These are phyloP conservation scores for Nibea coibor DNA, from an alignment of 2,113 vertebrate genomes.

Conservation along the genomic window DNA sequence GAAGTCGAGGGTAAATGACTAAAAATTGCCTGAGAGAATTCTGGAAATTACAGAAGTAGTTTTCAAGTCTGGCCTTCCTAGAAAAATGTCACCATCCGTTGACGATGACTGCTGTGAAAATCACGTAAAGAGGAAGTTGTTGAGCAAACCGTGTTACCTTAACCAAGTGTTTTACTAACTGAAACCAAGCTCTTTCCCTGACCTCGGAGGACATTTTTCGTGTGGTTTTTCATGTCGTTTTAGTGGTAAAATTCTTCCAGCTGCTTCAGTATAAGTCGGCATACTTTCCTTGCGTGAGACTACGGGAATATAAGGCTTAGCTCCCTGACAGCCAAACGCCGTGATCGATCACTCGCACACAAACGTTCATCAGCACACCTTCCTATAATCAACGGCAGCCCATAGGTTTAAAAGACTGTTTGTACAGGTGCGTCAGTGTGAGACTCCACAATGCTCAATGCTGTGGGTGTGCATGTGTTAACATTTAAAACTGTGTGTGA, in stretches of 20 bases:
- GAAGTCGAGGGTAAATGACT: neutral
- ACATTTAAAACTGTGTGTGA: constrained; percentile 55
- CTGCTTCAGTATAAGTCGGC: neutral
- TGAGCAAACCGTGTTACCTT: neutral
- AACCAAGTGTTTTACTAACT: neutral
- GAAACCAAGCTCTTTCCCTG: neutral
- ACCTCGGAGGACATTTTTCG: neutral
- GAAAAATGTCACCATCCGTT: neutral
- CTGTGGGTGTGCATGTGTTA: constrained; percentile 48
- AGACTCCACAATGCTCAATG: constrained; percentile 18
- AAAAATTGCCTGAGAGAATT: neutral
- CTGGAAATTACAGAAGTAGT: no score
- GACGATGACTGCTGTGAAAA: neutral
- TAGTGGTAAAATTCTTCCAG: neutral
- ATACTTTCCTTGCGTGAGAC: neutral
- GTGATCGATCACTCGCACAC: constrained; percentile 32
- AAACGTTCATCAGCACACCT: constrained; percentile 4
- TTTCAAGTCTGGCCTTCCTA: neutral
- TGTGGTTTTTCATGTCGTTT: no score
- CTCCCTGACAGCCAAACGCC: neutral
- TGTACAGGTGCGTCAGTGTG: constrained; percentile 76
- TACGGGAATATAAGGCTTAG: neutral
- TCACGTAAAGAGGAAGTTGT: neutral
- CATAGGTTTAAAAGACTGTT: constrained; percentile 55
- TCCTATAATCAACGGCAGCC: constrained; percentile 5